Evolutionary conservation across 2,113 vertebrate species (phyloP).

Genomic region (Xenopus laevis): DNA sequence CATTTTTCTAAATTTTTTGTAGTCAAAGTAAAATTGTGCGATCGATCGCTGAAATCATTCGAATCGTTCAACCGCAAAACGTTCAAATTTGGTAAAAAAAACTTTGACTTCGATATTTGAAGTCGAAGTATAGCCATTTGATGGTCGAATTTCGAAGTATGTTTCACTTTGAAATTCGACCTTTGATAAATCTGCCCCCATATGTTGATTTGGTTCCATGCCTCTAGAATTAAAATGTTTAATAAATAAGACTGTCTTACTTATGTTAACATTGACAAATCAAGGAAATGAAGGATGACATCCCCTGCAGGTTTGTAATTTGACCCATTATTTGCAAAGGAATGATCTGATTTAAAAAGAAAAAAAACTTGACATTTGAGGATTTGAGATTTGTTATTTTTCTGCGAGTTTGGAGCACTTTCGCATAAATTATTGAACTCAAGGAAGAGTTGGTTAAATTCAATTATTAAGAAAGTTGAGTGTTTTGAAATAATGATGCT

Average conservation of each 20-base stretch:
- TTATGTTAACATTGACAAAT: conserved; percentile 61
- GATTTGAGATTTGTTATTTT: conserved; percentile 47
- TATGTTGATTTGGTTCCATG: conserved; percentile 70
- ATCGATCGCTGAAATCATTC: too few relatives aligned
- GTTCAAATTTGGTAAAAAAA: too few relatives aligned
- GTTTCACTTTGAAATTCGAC: too few relatives aligned
- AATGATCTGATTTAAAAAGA: conserved; percentile 61
- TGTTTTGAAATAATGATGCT: background rate
- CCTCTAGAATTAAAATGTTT: conserved; percentile 58
- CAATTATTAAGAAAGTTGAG: background rate
- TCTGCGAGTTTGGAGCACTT: conserved; percentile 47
- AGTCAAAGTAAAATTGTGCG: too few relatives aligned
- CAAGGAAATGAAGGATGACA: conserved; percentile 78
- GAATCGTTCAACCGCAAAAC: too few relatives aligned
- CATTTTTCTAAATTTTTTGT: too few relatives aligned
- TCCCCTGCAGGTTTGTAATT: conserved; percentile 76
- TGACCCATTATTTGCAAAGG: conserved; percentile 72
- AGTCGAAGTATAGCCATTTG: too few relatives aligned
- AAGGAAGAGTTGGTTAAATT: conserved; percentile 48
- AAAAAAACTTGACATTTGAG: conserved; percentile 58
- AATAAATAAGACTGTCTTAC: conserved; percentile 72
- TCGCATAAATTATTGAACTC: too few relatives aligned
- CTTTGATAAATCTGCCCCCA: too few relatives aligned
- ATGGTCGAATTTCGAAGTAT: too few relatives aligned
- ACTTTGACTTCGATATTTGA: too few relatives aligned